Base-by-base conservation (phyloP, 1,140 invertebrate species). In the Calliopsis andreniformis region DNA sequence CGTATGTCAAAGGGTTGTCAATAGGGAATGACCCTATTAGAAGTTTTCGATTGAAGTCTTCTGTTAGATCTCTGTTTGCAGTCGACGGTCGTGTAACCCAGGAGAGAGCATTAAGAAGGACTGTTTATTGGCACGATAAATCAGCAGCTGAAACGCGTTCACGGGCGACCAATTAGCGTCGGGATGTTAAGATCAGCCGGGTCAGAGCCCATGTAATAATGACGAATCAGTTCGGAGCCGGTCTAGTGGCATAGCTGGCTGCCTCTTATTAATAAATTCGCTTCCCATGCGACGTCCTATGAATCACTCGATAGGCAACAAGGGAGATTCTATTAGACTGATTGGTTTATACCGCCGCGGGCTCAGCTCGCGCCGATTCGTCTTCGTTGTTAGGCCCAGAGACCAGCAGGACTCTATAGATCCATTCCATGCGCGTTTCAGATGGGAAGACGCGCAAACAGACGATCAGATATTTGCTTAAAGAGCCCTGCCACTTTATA, bases 241-340 rank as follows among this genome's bases (percentile, higher is more conserved):
- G 61, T 58, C 58, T 42, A 42, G 20, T 80, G 69, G 69, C 78
- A 53, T 70, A 67, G 71, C 66, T 64, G 73, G 51, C 64, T 75
- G 62, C 56, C 59, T 80, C 64, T 78, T 86, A 86, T 86, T 86
- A 86, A 86, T 86, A 86, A 85, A 86, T 86, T 86, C 73, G 72
- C 72, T 80, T 86, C 84, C 83, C 84, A 80, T 85, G 80, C 83
- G 83, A 76, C 77, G 58, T 69, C 58, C 84, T 83, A 86, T 86
- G 84, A 86, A 86, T 86, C 84, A 86, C 80, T 85, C 84, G 83
- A 86, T 85, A 82, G 83, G 83, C 76, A 70, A 76, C 84, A 56
- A 69, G 83, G 83, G 83, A 86, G 78, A 85, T 83, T 85, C 84
- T 86, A 86, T 86, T 86, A 86, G 83, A 78, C 83, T 83, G 84